Base-by-base conservation (phyloP, 2,888 invertebrate genomes). In the Sinotaia quadrata region DNA sequence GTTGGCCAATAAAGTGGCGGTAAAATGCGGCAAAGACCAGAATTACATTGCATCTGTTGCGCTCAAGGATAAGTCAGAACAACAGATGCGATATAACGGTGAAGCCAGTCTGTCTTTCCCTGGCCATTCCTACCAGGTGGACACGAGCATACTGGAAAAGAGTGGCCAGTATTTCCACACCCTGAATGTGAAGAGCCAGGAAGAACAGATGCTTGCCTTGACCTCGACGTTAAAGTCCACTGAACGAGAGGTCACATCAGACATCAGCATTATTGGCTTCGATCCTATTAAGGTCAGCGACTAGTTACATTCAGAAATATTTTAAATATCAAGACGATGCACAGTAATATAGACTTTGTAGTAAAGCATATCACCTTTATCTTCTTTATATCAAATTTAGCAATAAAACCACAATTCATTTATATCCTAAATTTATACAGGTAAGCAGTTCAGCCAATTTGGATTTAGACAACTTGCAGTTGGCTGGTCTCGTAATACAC, bases 161-260 rank as follows among this genome's bases (percentile, higher is more conserved):
- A 24, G 49, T n/a, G 58, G 49, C 24, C 56, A 57, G 57, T 63
- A 47, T 27, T 41, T 52, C 10, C 77, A 79, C 60, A 70, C 71
- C 10, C 51, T 81, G 27, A 72, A 71, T 31, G 58, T 73, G n/a
- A 65, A 72, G 41, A 69, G 72, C 29, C 78, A 74, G 8, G 73
- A 74, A 47, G 66, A 52, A 2, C 71, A 71, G 8, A 75, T 68
- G 33, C 73, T 74, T 54, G 70, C 68, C 8, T 67, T 80, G 24
- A 63, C 66, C 12, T 76, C 80, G 24, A 69, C 68, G 8, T 77
- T 78, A 71, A 75, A 69, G 12, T 52, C 47, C 8, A 36, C 69
- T 31, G 59, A 71, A 24, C 67, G 75, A 37, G 71, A 73, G 21
- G 41, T 81, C 12, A 70, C 74, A 4, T 75, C 80, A 8, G 68